A percentile compares a stretch with the other conserved stretches of the same genome.
phyloP scores from a whole-genome alignment of 2,888 invertebrate species.

The Volucella inflata region DNA sequence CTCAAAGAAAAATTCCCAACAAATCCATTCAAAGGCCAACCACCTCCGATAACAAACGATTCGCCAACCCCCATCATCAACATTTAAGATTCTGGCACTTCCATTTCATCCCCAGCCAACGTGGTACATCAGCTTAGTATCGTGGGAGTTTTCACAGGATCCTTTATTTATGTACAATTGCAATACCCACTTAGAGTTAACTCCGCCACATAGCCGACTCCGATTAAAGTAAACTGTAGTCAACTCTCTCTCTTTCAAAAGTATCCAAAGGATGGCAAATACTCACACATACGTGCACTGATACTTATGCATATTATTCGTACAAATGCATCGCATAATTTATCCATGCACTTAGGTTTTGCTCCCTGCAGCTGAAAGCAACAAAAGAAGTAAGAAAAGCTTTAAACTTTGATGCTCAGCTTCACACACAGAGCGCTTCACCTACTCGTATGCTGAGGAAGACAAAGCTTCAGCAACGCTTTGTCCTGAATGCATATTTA shows the following conservation, averaged over 20 bases:
- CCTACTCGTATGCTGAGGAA: constrained; percentile 19
- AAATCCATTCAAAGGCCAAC: not conserved
- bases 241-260: constrained; percentile 17
- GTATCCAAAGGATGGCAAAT: constrained; percentile 25
- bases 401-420: not conserved
- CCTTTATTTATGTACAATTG: constrained; percentile 68
- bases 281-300: constrained; percentile 33
- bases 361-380: constrained; percentile 20
- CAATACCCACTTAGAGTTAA: constrained; percentile 60
- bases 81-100: no score
- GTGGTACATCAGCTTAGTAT: constrained; percentile 35
- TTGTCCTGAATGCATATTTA: constrained; percentile 56
- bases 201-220: constrained; percentile 57
- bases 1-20: not conserved
- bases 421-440: constrained; percentile 5
- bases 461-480: constrained; percentile 55
- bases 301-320: constrained; percentile 48
- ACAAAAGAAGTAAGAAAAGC: not conserved
- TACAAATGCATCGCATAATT: constrained; percentile 66
- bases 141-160: constrained; percentile 67
- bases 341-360: constrained; percentile 58
- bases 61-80: no score
- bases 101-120: not conserved
- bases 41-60: constrained; percentile 5
- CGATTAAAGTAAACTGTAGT: constrained; percentile 69